These are phyloP conservation scores for Pseudachorutes palmiensis DNA, from an alignment of 1,140 invertebrate species.

Conservation along the genomic window DNA sequence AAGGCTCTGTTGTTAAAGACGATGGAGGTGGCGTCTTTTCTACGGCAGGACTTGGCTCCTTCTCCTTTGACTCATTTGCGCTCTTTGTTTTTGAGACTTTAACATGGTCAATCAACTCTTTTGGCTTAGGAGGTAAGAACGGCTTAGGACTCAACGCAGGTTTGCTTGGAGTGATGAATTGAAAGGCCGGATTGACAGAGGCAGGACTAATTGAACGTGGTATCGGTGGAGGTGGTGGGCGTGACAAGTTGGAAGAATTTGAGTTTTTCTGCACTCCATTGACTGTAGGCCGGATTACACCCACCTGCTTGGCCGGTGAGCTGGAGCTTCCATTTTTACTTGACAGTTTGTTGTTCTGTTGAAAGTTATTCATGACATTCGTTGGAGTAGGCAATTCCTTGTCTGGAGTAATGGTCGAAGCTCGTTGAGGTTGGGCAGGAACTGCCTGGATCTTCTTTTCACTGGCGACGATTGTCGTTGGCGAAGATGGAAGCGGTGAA, in stretches of 20 bases:
- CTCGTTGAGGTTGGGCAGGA: background rate
- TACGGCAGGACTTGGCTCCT: too few species aligned
- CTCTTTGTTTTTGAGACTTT: too few species aligned
- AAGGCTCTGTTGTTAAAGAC: too few species aligned
- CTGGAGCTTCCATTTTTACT: conserved; percentile 15
- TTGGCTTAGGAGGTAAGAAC: conserved; percentile 20
- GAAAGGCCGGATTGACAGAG: conserved; percentile 1
- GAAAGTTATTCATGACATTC: conserved; percentile 13
- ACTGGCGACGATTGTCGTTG: conserved; percentile 8
- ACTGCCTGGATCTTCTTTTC: conserved; percentile 15
- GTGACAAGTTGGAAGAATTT: background rate
- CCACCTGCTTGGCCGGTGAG: conserved; percentile 47
- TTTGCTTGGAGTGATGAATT: conserved; percentile 17
- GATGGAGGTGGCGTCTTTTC: too few species aligned
- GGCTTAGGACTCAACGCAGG: conserved; percentile 37
- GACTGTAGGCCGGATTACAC: conserved; percentile 51
- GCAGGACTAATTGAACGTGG: too few species aligned
- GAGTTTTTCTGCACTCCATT: conserved; percentile 6
- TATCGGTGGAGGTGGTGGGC: background rate
- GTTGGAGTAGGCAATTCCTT: conserved; percentile 16
- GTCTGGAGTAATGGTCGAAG: background rate
- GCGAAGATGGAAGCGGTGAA: conserved; percentile 13
- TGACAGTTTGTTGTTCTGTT: conserved; percentile 5
- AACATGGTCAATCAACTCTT: too few species aligned
- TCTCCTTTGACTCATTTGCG: too few species aligned